phyloP scores from a whole-genome alignment of 2,888 invertebrate species.

The Linyphia triangularis region DNA sequence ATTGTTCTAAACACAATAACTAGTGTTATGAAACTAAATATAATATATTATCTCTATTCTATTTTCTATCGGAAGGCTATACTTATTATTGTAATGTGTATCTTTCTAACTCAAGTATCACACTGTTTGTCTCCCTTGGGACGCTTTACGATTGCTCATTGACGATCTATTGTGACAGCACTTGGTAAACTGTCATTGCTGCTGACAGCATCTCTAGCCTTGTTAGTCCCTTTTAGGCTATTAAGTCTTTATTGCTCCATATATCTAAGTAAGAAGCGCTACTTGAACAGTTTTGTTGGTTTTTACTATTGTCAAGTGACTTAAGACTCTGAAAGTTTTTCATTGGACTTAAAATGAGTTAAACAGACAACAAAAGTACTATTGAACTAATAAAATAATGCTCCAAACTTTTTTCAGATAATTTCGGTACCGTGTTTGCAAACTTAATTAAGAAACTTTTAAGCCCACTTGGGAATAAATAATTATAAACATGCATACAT shows the following conservation, averaged over 20 bases:
- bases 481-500: neutral
- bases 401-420: too few relatives aligned
- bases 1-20: too few relatives aligned
- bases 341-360: neutral
- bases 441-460: neutral
- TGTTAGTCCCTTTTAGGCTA: slow-evolving; percentile 29
- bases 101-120: neutral
- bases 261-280: neutral
- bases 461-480: neutral
- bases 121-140: neutral
- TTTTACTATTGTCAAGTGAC: neutral
- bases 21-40: too few relatives aligned
- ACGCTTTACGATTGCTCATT: slow-evolving; percentile 7
- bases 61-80: too few relatives aligned
- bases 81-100: neutral
- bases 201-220: slow-evolving; percentile 4
- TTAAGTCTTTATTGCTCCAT: slow-evolving; percentile 24
- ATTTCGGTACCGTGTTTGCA: too few relatives aligned
- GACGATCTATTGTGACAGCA: neutral
- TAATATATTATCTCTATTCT: too few relatives aligned
- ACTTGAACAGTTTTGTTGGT: slow-evolving; percentile 1
- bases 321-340: neutral
- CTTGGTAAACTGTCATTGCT: slow-evolving; percentile 8
- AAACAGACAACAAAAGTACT: neutral
- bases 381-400: too few relatives aligned